Conservation (phyloP, 2,113 vertebrate species). For the Salvelinus namaycush region DNA sequence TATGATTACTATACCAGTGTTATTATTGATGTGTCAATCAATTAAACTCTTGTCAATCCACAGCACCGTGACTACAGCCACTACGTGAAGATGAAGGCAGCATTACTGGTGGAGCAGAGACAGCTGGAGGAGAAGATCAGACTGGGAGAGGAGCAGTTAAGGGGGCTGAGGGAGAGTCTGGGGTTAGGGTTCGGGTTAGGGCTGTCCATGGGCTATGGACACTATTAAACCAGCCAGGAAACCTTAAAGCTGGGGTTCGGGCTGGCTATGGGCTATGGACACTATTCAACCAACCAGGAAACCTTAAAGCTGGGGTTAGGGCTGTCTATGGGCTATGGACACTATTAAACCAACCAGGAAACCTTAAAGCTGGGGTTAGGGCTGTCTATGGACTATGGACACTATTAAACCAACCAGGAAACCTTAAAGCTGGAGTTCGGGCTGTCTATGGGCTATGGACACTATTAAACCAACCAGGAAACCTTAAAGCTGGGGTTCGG, state of each 20-base stretch:
- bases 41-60: too few species aligned
- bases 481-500: too few species aligned
- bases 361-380: too few species aligned
- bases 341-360: too few species aligned
- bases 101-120: constrained; percentile 90
- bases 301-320: not conserved
- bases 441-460: too few species aligned
- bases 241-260: not conserved
- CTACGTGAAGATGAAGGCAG: constrained; percentile 97
- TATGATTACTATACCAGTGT: too few species aligned
- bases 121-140: constrained; percentile 97
- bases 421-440: too few species aligned
- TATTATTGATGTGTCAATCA: too few species aligned
- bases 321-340: too few species aligned
- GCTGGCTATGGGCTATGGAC: not conserved
- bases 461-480: too few species aligned
- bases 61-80: constrained; percentile 70
- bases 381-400: too few species aligned
- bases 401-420: too few species aligned
- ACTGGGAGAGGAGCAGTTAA: constrained; percentile 95
- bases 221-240: constrained; percentile 46
- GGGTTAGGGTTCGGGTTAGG: constrained; percentile 58
- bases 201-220: constrained; percentile 66
- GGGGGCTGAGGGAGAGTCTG: constrained; percentile 89
- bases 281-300: not conserved